A percentile compares a stretch with the other conserved stretches of the same genome.
These are phyloP conservation scores for Nasonia oneida DNA, from an alignment of 2,888 invertebrate species.

Conservation along the genomic window DNA sequence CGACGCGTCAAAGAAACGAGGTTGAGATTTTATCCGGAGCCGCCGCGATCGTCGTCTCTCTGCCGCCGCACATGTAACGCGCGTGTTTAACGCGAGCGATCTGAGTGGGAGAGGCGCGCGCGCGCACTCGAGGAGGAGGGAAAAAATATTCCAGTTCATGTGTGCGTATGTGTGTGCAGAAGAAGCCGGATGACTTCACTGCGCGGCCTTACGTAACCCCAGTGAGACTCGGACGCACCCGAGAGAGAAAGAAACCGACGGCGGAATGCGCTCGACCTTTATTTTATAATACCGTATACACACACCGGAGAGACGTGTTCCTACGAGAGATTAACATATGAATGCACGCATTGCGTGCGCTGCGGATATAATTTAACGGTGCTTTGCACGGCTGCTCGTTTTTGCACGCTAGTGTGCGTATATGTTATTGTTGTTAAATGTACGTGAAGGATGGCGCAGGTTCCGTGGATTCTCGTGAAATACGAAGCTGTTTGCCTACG, in stretches of 20 bases:
- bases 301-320: neutral
- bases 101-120: neutral
- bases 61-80: neutral
- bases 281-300: constrained; percentile 14
- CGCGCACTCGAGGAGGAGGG: neutral
- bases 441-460: neutral
- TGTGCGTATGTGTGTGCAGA: constrained; percentile 10
- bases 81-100: constrained; percentile 13
- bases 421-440: neutral
- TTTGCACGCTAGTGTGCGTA: neutral
- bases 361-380: constrained; percentile 42
- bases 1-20: constrained; percentile 28
- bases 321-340: constrained; percentile 46
- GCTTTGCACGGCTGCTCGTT: neutral
- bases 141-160: constrained; percentile 27
- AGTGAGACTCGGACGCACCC: constrained; percentile 32
- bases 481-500: neutral
- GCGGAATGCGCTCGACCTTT: constrained; percentile 40
- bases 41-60: neutral
- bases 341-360: constrained; percentile 20
- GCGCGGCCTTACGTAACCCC: constrained; percentile 65
- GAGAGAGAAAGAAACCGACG: constrained; percentile 28
- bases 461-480: constrained; percentile 1
- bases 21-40: constrained; percentile 49
- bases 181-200: constrained; percentile 69